These are phyloP conservation scores for Crotalus tigris DNA, from an alignment of 2,113 vertebrate species.

Conservation along the genomic window DNA sequence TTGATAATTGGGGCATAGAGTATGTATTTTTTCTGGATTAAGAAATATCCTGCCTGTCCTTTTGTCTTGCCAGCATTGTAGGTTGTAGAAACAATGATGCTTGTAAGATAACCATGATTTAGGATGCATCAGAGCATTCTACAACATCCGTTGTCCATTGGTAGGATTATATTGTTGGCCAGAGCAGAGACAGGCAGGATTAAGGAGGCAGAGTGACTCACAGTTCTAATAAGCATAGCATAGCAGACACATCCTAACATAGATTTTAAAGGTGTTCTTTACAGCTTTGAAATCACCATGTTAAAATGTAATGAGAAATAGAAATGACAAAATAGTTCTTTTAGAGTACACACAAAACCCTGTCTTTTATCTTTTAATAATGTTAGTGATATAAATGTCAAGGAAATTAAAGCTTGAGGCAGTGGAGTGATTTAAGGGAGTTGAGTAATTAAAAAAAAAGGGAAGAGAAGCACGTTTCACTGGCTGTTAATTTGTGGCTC, in stretches of 20 bases:
- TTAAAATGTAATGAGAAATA: not conserved
- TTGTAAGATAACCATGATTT: not conserved
- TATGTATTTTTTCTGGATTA: not conserved
- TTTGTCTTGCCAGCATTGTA: not conserved
- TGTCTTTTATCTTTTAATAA: not conserved
- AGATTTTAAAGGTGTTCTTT: not conserved
- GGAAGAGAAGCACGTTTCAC: slow-evolving; percentile 41
- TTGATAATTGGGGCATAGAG: not conserved
- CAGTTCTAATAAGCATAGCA: not conserved
- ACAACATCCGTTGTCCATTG: not conserved
- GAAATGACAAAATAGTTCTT: not conserved
- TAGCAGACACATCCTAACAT: not conserved
- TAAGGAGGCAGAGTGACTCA: not conserved
- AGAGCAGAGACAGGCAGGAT: not conserved
- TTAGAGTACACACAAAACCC: not conserved
- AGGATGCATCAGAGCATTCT: not conserved
- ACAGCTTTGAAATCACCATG: not conserved
- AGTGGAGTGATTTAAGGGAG: slow-evolving; percentile 1
- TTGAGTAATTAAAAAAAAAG: slow-evolving; percentile 20
- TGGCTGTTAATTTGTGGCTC: slow-evolving; percentile 63
- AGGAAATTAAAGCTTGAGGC: not conserved
- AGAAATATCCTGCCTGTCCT: not conserved
- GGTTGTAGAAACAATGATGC: not conserved
- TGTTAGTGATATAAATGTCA: not conserved
- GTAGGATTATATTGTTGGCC: not conserved